These are phyloP conservation scores for Drosophila repletoides DNA, from an alignment of 1,140 invertebrate species.

Conservation along the genomic window DNA sequence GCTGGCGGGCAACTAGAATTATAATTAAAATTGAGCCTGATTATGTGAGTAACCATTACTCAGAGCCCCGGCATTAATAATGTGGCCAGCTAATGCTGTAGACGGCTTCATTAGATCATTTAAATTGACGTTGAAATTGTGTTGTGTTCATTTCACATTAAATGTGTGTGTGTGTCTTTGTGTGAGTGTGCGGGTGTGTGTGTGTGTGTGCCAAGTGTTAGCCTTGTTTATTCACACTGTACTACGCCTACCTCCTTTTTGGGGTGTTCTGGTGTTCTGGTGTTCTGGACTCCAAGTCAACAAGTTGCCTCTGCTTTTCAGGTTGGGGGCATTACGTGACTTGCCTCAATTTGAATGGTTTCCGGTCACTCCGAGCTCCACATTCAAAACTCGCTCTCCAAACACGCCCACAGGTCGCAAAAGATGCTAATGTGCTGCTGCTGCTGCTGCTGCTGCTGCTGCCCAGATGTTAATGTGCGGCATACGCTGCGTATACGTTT, in stretches of 20 bases:
- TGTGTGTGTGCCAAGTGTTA: constrained; percentile 14
- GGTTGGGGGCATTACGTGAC: constrained; percentile 31
- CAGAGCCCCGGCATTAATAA: constrained; percentile 13
- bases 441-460: neutral
- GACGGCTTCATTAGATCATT: constrained; percentile 37
- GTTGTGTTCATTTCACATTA: neutral
- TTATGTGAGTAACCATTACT: constrained; percentile 11
- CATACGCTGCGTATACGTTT: constrained; percentile 39
- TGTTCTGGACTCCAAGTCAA: too few relatives aligned
- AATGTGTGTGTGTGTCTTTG: too few relatives aligned
- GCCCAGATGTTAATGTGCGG: constrained; percentile 17
- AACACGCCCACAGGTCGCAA: neutral
- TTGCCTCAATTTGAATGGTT: constrained; percentile 30
- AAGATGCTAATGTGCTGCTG: constrained; percentile 31
- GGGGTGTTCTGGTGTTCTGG: too few relatives aligned
- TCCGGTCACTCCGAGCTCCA: constrained; percentile 10
- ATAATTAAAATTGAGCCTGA: constrained; percentile 31
- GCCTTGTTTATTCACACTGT: constrained; percentile 10
- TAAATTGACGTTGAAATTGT: constrained; percentile 25
- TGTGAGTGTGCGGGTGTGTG: too few relatives aligned
- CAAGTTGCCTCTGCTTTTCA: constrained; percentile 32
- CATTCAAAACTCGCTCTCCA: neutral
- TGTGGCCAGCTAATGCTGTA: constrained; percentile 12
- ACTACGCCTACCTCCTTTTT: too few relatives aligned
- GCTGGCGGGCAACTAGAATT: constrained; percentile 1